Percentiles rank a stretch among this genome's conserved stretches.
Evolutionary conservation across 2,888 invertebrate species (phyloP).

Genomic region (Mimumesa dahlbomi): DNA sequence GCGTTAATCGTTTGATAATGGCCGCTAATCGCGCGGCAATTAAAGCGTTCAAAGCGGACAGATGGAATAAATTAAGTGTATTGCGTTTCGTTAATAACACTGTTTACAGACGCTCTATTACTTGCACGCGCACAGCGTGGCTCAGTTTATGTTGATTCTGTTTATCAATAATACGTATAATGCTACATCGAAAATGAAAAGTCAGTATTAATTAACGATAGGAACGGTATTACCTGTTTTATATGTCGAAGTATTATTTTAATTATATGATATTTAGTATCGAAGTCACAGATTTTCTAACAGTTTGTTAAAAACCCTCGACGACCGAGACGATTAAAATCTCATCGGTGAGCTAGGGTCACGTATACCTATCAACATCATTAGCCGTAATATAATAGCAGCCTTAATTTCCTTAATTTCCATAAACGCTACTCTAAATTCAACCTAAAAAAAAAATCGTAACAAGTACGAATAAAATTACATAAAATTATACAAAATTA

Average conservation of each 20-base stretch:
- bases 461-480: conserved; percentile 1
- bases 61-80: conserved; percentile 14
- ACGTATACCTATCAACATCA: conserved; percentile 18
- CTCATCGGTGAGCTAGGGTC: conserved; percentile 9
- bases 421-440: conserved; percentile 27
- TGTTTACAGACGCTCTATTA: too few relatives aligned
- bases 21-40: conserved; percentile 44
- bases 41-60: conserved; percentile 43
- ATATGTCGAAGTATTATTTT: too few relatives aligned
- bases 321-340: conserved; percentile 8
- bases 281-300: too few relatives aligned
- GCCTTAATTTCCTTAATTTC: conserved; percentile 25
- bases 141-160: too few relatives aligned
- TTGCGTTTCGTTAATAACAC: too few relatives aligned
- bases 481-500: conserved; percentile 24
- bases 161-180: too few relatives aligned
- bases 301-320: not conserved
- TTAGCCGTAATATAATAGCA: conserved; percentile 15
- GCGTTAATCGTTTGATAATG: conserved; percentile 53
- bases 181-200: too few relatives aligned
- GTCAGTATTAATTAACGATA: too few relatives aligned
- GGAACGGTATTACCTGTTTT: too few relatives aligned
- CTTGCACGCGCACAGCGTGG: too few relatives aligned
- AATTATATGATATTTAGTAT: too few relatives aligned
- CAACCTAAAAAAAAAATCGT: conserved; percentile 1